Evolutionary conservation across 2,113 vertebrate genomes (phyloP), one percentile per base, ranked within the genome.

Genomic region (Aegotheles bennettii): DNA sequence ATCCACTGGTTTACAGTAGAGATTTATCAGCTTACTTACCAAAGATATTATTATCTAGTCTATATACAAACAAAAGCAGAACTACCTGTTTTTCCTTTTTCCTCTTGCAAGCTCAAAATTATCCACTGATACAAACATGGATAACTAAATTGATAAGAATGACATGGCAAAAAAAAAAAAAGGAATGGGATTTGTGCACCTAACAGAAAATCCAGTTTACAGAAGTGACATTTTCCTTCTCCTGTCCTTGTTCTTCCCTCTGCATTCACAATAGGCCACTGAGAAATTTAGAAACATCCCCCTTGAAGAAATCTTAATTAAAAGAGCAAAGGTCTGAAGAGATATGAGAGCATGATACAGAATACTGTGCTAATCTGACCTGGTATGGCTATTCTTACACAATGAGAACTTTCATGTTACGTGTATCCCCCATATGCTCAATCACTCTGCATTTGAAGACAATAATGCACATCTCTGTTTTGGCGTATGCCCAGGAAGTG

Each of bases 371-470:
- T 74, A 63, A 77, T 51, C 25, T 88, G 56, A 70, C 26, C 29
- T 61, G 18, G 17, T 50, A 35, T 7, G 59, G 35, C 40, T 90
- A 33, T 53, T 77, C 33, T 70, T 78, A 75, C 0, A 9, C 68
- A 86, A 90, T 35, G 51, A 84, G 35, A 64, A 54, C 42, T 84
- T 84, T 28, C 13, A 35, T 8, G 2, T 87, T 89, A 75, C 13
- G 14, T 87, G 43, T 51, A 67, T 84, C 56, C 60, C 35, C 57
- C 79, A 92, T 60, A 56, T 94, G 94, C 48, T 94, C 13, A 84
- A 88, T 75, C 86, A 71, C 64, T 94, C 83, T 84, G 71, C 33
- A 21, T 81, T 67, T 94, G 68, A 88, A 64, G 79, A 96, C 92
- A 95, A 92, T 90, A 43, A 94, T 56, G 68, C 67, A 33, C 68